A percentile compares a stretch with the other conserved stretches of the same genome.
phyloP scores from a whole-genome alignment of 2,113 vertebrate genomes.

The Bubalus kerabau region DNA sequence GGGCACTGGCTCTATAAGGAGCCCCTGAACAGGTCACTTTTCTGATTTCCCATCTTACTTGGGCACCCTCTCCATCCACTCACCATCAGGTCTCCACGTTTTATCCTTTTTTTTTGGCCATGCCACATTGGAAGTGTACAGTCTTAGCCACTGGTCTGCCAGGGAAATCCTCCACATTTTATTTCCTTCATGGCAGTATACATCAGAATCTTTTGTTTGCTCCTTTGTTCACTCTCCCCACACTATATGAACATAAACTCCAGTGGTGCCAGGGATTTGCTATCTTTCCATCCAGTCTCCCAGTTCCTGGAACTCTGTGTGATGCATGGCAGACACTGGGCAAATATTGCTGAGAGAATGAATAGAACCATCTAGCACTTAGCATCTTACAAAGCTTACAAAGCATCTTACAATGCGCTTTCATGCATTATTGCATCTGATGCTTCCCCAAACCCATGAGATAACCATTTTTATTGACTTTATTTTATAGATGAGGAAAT shows the following conservation, averaged over 20 bases:
- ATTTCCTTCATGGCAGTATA: neutral
- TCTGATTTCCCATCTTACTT: neutral
- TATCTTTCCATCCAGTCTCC: neutral
- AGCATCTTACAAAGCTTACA: neutral
- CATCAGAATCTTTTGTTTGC: neutral
- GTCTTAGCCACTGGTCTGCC: neutral
- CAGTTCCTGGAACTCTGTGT: neutral
- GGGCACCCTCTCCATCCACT: neutral
- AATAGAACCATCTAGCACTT: neutral
- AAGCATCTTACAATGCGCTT: neutral
- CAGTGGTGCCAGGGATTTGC: neutral
- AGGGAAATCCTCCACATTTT: neutral
- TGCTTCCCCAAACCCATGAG: neutral
- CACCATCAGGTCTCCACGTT: neutral
- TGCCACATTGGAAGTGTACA: neutral
- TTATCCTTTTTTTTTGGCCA: neutral
- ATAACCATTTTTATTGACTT: neutral
- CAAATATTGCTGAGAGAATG: neutral
- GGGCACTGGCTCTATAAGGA: neutral
- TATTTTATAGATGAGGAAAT: neutral
- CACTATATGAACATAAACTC: neutral
- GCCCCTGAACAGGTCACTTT: neutral
- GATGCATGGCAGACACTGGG: neutral
- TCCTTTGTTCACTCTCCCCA: neutral
- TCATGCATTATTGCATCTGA: neutral